phyloP scores from a whole-genome alignment of 2,113 vertebrate species.

The Oncorhynchus keta region DNA sequence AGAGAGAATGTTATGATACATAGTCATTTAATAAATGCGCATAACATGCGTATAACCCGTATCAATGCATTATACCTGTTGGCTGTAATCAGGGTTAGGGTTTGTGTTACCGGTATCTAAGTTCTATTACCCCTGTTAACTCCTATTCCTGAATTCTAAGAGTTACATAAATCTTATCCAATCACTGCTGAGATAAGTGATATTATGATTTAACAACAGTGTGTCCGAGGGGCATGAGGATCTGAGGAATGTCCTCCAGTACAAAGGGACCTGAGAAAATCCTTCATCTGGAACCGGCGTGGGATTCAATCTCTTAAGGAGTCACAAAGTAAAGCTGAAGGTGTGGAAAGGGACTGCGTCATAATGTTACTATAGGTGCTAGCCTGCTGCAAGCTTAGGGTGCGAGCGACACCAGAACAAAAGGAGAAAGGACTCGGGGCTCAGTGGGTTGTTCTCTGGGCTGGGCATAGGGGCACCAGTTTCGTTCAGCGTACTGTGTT shows the following conservation, averaged over 20 bases:
- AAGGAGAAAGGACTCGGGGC: neutral
- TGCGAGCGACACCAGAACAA: conserved; percentile 5
- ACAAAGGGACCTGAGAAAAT: conserved; percentile 32
- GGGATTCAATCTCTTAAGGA: conserved; percentile 59
- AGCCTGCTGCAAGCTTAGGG: conserved; percentile 8
- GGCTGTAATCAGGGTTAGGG: too few relatives aligned
- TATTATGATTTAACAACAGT: conserved; percentile 20
- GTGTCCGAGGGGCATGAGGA: conserved; percentile 29
- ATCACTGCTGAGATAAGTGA: conserved; percentile 42
- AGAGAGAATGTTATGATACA: too few relatives aligned
- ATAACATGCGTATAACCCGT: neutral
- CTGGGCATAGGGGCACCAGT: too few relatives aligned
- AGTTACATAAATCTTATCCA: conserved; percentile 44
- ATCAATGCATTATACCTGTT: neutral
- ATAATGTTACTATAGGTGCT: conserved; percentile 8
- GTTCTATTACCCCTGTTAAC: too few relatives aligned
- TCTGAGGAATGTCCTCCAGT: conserved; percentile 53
- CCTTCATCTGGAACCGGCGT: conserved; percentile 46
- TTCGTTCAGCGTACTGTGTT: too few relatives aligned
- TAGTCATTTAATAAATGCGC: neutral
- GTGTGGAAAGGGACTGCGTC: too few relatives aligned
- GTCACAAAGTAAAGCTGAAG: conserved; percentile 30
- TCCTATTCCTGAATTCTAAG: neutral
- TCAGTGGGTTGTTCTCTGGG: neutral
- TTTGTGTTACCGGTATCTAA: too few relatives aligned